Evolutionary conservation across 2,797 vertebrate species (phyloP).

Genomic region (Dipus sagitta): DNA sequence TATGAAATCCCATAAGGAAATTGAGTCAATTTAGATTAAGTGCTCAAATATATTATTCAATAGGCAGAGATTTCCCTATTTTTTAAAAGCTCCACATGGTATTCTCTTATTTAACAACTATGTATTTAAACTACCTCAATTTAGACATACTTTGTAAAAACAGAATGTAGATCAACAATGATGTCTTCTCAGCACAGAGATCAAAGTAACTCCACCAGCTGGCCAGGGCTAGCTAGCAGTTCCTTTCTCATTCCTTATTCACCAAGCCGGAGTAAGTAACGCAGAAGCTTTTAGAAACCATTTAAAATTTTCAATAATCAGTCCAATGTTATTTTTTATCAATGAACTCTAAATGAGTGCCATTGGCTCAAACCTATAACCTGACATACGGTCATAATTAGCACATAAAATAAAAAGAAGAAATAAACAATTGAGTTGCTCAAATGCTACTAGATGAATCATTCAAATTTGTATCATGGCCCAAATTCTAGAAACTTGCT

Average conservation of each 20-base stretch:
- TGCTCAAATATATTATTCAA: conserved; percentile 40
- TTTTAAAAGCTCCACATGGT: conserved; percentile 57
- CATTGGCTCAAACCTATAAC: neutral
- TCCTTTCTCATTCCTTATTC: neutral
- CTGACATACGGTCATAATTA: neutral
- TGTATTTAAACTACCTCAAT: conserved; percentile 24
- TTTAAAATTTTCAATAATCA: neutral
- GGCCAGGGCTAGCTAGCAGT: no score
- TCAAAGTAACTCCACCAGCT: neutral
- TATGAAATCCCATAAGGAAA: conserved; percentile 22
- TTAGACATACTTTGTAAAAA: conserved; percentile 53
- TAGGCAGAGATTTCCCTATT: conserved; percentile 18
- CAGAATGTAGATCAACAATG: neutral
- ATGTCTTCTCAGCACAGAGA: neutral
- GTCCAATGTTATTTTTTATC: neutral
- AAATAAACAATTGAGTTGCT: neutral
- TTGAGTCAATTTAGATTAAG: conserved; percentile 15
- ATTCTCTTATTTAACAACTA: conserved; percentile 60
- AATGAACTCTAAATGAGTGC: neutral
- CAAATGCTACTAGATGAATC: neutral
- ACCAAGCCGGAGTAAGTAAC: neutral
- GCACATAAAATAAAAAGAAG: neutral
- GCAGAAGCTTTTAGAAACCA: neutral
- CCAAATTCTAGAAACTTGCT: conserved; percentile 1
- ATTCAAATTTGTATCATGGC: neutral